Evolutionary conservation across 2,888 invertebrate genomes (phyloP).

Genomic region (Mesodorylaimus sp.): DNA sequence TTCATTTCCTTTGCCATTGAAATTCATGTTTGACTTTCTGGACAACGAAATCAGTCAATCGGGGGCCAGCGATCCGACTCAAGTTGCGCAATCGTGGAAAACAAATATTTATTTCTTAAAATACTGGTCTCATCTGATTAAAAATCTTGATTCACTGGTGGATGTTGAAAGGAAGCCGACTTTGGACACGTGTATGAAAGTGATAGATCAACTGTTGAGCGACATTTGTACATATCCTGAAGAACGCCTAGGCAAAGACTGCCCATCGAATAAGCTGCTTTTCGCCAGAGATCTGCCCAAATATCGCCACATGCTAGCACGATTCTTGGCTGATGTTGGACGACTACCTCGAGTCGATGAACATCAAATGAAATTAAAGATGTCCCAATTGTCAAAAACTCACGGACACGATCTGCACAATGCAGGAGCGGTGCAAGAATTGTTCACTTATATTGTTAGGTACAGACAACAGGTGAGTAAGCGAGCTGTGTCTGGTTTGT

Average conservation of each 20-base stretch:
- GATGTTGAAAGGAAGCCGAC: slow-evolving; percentile 82
- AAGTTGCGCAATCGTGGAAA: slow-evolving; percentile 27
- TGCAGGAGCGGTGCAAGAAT: slow-evolving; percentile 79
- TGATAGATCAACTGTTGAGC: slow-evolving; percentile 90
- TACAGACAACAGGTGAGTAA: slow-evolving; percentile 70
- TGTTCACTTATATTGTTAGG: slow-evolving; percentile 87
- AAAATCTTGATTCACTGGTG: slow-evolving; percentile 88
- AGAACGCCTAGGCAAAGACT: slow-evolving; percentile 41
- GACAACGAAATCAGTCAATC: slow-evolving; percentile 74
- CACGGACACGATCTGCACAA: slow-evolving; percentile 77
- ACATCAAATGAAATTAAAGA: slow-evolving; percentile 75
- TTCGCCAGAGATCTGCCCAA: slow-evolving; percentile 90
- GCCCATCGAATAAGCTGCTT: slow-evolving; percentile 79
- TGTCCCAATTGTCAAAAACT: slow-evolving; percentile 68
- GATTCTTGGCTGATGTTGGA: slow-evolving; percentile 70
- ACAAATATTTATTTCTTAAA: slow-evolving; percentile 56
- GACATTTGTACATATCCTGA: slow-evolving; percentile 66
- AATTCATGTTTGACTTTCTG: slow-evolving; percentile 81
- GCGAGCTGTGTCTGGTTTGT: no score
- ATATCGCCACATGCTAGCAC: slow-evolving; percentile 64
- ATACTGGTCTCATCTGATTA: slow-evolving; percentile 92
- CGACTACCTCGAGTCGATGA: slow-evolving; percentile 72
- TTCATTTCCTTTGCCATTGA: slow-evolving; percentile 63
- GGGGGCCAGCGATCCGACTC: slow-evolving; percentile 20
- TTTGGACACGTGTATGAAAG: slow-evolving; percentile 81